Evolutionary conservation across 2,113 vertebrate species (phyloP).

Genomic region (Pluvialis apricaria): DNA sequence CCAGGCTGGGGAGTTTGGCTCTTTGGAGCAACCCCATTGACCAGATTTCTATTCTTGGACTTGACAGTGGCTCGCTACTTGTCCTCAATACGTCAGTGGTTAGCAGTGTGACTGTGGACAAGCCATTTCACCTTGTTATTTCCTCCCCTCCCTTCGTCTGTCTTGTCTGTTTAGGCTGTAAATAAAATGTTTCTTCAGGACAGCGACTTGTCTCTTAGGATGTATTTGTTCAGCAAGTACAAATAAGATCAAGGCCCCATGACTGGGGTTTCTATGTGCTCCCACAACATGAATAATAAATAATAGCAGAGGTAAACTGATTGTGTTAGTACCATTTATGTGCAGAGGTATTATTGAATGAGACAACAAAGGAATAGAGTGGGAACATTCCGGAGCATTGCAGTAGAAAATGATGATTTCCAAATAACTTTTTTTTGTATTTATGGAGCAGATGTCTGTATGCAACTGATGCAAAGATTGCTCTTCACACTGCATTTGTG

Average conservation of each 20-base stretch:
- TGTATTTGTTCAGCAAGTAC: slow-evolving; percentile 44
- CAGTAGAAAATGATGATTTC: background rate
- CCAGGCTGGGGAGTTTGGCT: background rate
- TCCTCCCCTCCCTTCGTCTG: background rate
- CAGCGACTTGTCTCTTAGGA: slow-evolving; percentile 27
- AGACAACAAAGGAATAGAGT: slow-evolving; percentile 7
- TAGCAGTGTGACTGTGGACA: background rate
- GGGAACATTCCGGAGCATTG: background rate
- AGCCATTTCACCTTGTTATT: background rate
- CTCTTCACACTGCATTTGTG: background rate
- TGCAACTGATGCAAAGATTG: background rate
- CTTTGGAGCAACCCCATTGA: background rate
- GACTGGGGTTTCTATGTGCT: background rate
- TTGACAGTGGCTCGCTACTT: background rate
- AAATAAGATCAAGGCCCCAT: slow-evolving; percentile 52
- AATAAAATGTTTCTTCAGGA: slow-evolving; percentile 28
- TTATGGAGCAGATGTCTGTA: background rate
- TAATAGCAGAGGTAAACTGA: slow-evolving; percentile 38
- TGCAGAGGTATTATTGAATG: background rate
- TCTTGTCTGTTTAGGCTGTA: slow-evolving; percentile 4
- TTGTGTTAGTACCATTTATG: slow-evolving; percentile 9
- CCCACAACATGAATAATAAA: slow-evolving; percentile 56
- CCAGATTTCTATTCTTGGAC: background rate
- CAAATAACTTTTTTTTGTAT: background rate
- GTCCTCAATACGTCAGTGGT: background rate